Evolutionary conservation across 2,888 invertebrate species (phyloP), one percentile per base, ranked within the genome.

Genomic region (Pachydiplax longipennis): DNA sequence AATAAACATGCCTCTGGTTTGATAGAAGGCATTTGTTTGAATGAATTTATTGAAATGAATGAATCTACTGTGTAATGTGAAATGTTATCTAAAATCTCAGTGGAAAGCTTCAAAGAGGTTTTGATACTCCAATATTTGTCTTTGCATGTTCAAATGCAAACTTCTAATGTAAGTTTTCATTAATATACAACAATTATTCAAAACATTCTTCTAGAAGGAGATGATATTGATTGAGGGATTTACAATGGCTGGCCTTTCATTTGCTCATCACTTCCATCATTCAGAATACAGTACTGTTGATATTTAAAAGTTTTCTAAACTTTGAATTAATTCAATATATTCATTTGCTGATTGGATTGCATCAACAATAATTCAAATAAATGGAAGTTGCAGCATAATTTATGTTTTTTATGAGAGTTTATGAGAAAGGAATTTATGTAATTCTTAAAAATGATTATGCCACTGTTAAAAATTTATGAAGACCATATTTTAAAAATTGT

Each of bases 171-270:
- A 73, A 31, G 73, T 73, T 73, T 73, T 73, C 25, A 73, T 25
- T 73, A 73, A 73, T 31, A 73, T 73, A 15, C 61, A n/a, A 22
- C 61, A 65, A 6, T 87, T 87, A 58, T 87, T 87, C 61, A 87
- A 61, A 87, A 61, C 87, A 87, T 58, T 87, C 65, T 87, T 87
- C 31, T 87, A 61, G 61, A 87, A 61, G 87, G 61, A 61, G 40
- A 87, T 83, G 10, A 83, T 87, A 87, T 87, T 37, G 73, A 73
- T 31, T 25, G 25, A 31, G 13, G 53, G 53, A 31, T 31, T 73
- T 73, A 73, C 25, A 73, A 73, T 73, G 73, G 73, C 73, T 73
- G 25, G 31, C 31, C 73, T 73, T 73, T 73, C 73, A 73, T 73
- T 73, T 31, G 25, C 73, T 73, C 73, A 73, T 73, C 73, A 73